Conservation (phyloP, 2,888 invertebrate genomes). For the Polia nebulosa region DNA sequence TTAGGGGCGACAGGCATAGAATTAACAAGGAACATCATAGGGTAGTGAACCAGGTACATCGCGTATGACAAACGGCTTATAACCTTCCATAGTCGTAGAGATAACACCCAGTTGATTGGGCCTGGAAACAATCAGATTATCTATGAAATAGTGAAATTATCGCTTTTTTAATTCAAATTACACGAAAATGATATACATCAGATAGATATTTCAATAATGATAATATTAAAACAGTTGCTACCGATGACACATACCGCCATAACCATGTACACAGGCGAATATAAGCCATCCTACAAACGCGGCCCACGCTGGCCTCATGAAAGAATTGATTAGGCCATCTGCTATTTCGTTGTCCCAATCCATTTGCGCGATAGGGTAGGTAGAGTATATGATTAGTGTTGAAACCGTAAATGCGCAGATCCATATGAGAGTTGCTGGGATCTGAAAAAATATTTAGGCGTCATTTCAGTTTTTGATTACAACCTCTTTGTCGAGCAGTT, state of each 20-base stretch:
- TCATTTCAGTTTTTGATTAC: background rate
- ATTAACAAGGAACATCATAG: slow-evolving; percentile 71
- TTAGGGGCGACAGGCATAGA: slow-evolving; percentile 62
- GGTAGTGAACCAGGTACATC: slow-evolving; percentile 88
- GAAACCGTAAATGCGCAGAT: slow-evolving; percentile 55
- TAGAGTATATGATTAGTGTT: slow-evolving; percentile 60
- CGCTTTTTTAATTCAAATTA: background rate
- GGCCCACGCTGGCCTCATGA: slow-evolving; percentile 83
- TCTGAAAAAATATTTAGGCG: slow-evolving; percentile 52
- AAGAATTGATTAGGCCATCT: slow-evolving; percentile 78
- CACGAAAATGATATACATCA: too few species aligned
- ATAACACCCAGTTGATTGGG: slow-evolving; percentile 86
- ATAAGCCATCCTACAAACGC: slow-evolving; percentile 85
- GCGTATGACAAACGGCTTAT: slow-evolving; percentile 89
- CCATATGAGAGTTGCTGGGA: slow-evolving; percentile 63
- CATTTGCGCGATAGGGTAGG: slow-evolving; percentile 68
- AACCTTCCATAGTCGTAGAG: slow-evolving; percentile 85
- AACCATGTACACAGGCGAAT: slow-evolving; percentile 84
- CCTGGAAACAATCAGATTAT: slow-evolving; percentile 71
- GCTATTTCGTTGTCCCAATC: slow-evolving; percentile 75
- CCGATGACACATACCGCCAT: slow-evolving; percentile 65
- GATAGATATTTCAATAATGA: too few species aligned
- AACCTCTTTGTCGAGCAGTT: too few species aligned
- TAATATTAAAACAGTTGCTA: too few species aligned
- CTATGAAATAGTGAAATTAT: background rate